Base-by-base conservation (phyloP, 2,888 invertebrate species). In the Brachyopa scutellaris region DNA sequence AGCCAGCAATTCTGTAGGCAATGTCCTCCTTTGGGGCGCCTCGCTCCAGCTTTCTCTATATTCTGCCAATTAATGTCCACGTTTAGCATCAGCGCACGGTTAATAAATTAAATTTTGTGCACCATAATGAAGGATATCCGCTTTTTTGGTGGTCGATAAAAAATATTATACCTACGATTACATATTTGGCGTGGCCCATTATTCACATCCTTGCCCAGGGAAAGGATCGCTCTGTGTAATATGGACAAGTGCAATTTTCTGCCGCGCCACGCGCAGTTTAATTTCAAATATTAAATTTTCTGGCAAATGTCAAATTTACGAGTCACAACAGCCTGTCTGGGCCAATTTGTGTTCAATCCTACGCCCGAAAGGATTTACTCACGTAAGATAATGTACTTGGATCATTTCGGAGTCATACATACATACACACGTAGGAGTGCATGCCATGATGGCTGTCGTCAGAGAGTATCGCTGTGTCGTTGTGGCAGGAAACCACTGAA, bases 41-140 rank as follows among this genome's bases (percentile, higher is more conserved):
- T 19, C 29, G n/a, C 6, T 5, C 26, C 4, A 3, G 26, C 26
- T 26, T n/a, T 3, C 40, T 57, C 55, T 62, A 64, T 64, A 59
- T 72, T 66, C 51, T 36, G 49, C 66, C 72, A 78, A 70, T 78
- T 64, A 78, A 66, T 78, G 64, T 47, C 45, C 64, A 53, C 72
- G 66, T 57, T 74, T 11, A 55, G 45, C 57, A 74, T 55, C 23
- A 13, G 15, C 45, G 42, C 45, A 66, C 33, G 57, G 51, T 59
- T 57, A 72, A 72, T 78, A 73, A 78, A 78, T 78, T 72, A 72
- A 78, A 66, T 72, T 72, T n/a, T 47, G 51, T 78, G 59, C 64
- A 51, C 49, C 78, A 66, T 78, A 78, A 72, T 66, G 78, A 78
- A 72, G 78, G 78, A 78, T 78, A 72, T 78, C 59, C 78, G 64